Conservation (phyloP, 2,113 vertebrate genomes). For the Ailurus styani region DNA sequence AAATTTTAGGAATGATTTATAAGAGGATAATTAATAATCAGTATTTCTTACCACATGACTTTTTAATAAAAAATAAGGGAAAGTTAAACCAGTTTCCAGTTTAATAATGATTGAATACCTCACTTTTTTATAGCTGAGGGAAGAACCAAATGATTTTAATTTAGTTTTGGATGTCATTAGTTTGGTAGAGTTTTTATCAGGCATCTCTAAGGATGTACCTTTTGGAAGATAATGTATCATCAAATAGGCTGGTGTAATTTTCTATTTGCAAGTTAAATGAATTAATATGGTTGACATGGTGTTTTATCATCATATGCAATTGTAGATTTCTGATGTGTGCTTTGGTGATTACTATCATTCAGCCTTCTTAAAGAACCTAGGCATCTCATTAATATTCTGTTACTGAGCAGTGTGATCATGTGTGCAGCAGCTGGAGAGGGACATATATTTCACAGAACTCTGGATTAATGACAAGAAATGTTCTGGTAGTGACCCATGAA, state of each 20-base stretch:
- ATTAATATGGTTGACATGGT: neutral
- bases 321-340: neutral
- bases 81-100: neutral
- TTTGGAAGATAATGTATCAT: neutral
- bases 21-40: neutral
- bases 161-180: neutral
- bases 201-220: neutral
- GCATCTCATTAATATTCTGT: conserved; percentile 14
- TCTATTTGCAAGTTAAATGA: neutral
- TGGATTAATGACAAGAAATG: conserved; percentile 26
- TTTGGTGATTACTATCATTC: neutral
- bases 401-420: neutral
- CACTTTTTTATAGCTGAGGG: neutral
- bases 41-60: neutral
- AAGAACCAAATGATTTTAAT: neutral
- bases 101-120: neutral
- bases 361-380: neutral
- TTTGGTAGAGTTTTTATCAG: neutral
- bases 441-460: conserved; percentile 6
- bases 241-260: neutral
- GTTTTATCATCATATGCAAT: conserved; percentile 1
- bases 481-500: conserved; percentile 8
- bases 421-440: neutral
- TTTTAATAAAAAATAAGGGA: conserved; percentile 10
- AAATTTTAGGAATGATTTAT: neutral